Evolutionary conservation across 2,797 vertebrate genomes (phyloP), one percentile per base, ranked within the genome.

Genomic region (Malurus splendens): DNA sequence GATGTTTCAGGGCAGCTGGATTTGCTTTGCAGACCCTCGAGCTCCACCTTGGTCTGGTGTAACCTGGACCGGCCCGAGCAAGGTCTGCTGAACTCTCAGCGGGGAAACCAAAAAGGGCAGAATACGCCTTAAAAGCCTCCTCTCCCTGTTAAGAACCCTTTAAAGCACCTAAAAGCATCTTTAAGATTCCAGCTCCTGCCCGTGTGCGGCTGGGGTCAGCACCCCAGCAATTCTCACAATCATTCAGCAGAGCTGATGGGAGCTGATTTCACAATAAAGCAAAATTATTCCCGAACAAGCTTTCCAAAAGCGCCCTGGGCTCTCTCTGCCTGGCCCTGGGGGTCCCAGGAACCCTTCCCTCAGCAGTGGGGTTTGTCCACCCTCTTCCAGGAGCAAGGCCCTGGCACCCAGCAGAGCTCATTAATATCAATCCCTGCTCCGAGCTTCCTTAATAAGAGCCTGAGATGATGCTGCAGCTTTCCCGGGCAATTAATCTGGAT

Each of bases 401-500:
- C 2, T 57, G 76, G 50, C 66, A 68, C 18, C 17, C 50, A 13
- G 48, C 13, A 50, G 38, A 24, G 24, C 9, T 44, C 62, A 56
- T 77, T 36, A 30, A 86, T 67, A 51, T 23, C 86, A 90, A 92
- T 74, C 67, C 22, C 12, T 47, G 73, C 18, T 62, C 60, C 7
- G 6, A 61, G 64, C 74, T 92, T 87, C 89, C 86, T 92, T 81
- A 90, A 74, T 82, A 90, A 85, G 89, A 82, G 57, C 62, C 73
- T 57, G 71, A 91, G 87, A 92, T 78, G 74, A 80, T 87, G 91
- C 62, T 89, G 89, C 86, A 94, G 41, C 88, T 95, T 94, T 86
- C 71, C 81, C 72, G 64, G 92, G 67, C 91, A 90, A 92, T 94
- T 93, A 92, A 95, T 93, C 93, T 89, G 84, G 88, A 92, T 74